Evolutionary conservation across 1,140 invertebrate genomes (phyloP), one percentile per base, ranked within the genome.

Genomic region (Leptonema lineaticorne): DNA sequence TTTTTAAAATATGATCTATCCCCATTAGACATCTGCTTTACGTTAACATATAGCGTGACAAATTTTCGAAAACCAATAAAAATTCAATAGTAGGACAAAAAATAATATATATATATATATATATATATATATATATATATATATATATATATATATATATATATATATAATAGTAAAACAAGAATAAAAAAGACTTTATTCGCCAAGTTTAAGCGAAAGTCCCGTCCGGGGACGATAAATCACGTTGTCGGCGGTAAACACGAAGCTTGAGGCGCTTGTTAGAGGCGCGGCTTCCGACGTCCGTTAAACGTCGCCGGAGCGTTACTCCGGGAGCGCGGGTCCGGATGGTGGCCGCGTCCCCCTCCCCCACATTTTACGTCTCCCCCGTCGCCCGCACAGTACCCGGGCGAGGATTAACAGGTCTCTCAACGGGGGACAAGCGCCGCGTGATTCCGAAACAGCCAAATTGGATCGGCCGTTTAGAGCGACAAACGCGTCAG

Each of bases 181-280:
- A 41, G 16, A 11, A 41, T 2, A 41, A 41, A 41, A 41, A 2
- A 41, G 37, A 16, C 37, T 41, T 16, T 41, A 14, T 11, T 41
- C 2, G 37, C n/a, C n/a, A n/a, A 41, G 37, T 53, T 22, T 9
- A 53, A 53, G 4, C 48, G 20, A 53, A 53, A 22, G 11, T 26
- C 48, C 16, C 24, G 20, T 26, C 18, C 18, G 24, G 24, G 24
- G 22, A 53, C 48, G 24, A 26, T 53, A 53, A 20, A 53, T 53
- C 48, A 53, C 48, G 48, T 53, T 26, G 18, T 53, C 37, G 37
- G 37, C 11, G 18, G 48, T 53, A 53, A 53, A 53, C 48, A 53
- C 48, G 24, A 18, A 26, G 56, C 24, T 58, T 58, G 14, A 26
- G 24, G 20, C 56, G 26, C 56, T 58, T 58, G 56, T 58, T 58